Evolutionary conservation across 2,888 invertebrate species (phyloP), one percentile per base, ranked within the genome.

Genomic region (Athalia circularis): DNA sequence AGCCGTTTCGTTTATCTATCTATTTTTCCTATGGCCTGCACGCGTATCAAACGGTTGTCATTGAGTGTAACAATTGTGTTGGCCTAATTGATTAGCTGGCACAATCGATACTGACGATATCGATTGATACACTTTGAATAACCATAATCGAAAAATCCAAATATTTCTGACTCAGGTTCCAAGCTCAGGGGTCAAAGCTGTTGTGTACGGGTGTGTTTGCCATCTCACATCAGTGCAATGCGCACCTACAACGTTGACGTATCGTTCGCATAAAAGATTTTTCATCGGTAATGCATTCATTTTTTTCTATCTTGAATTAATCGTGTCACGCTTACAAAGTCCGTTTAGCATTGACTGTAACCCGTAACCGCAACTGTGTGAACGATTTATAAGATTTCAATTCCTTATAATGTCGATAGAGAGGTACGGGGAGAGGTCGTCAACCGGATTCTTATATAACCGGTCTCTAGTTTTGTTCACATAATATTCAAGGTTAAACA

Each of bases 401-500:
- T 29, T 29, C 29, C 29, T 29, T 29, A 29, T 43, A 43, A 75
- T 50, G 52, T n/a, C 15, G 48, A 50, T 9, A 62, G 54, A 7
- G 54, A 54, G 54, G 54, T 29, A 29, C 29, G 59, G 59, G 54
- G 54, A 62, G 62, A 59, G 52, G n/a, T 61, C 47, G 64, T 57
- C 47, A 75, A 78, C 64, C 65, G 74, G 48, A 57, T 64, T 78
- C 78, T 78, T 78, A 48, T 64, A 64, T 74, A 78, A 78, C 74
- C 74, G 78, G 74, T 78, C 62, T 45, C 47, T 29, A 54, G 54
- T 52, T 78, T 78, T 54, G 47, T 74, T 11, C 13, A 61, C 50
- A 29, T 29, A 29, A 29, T 29, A 8, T 67, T 78, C 74, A 78
- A 78, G 65, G 78, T 45, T 57, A 65, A 62, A 52, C 61, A 50